Percentiles rank a stretch among this genome's conserved stretches.
These are phyloP conservation scores for Zosterops japonicus DNA, from an alignment of 2,113 vertebrate species.

Conservation along the genomic window DNA sequence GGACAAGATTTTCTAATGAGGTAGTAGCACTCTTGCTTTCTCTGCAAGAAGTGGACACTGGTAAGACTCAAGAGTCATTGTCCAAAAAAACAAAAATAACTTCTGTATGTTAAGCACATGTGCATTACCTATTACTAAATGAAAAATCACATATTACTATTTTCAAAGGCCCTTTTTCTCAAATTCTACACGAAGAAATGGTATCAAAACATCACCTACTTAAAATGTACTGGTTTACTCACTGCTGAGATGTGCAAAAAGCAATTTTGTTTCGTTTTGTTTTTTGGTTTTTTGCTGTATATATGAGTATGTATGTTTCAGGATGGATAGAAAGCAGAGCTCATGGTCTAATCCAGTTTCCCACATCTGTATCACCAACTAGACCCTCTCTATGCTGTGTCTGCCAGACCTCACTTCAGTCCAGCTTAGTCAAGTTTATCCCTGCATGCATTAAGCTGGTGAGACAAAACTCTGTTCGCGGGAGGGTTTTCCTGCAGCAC, in stretches of 20 bases:
- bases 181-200: neutral
- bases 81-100: neutral
- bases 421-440: neutral
- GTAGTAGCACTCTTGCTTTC: neutral
- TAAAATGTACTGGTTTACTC: neutral
- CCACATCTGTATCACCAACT: neutral
- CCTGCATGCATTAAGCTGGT: neutral
- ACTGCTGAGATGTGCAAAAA: neutral
- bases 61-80: rapidly evolving
- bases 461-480: neutral
- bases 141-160: neutral
- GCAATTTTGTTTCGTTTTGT: neutral
- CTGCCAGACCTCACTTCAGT: neutral
- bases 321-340: neutral
- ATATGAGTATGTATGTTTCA: rapidly evolving
- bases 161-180: neutral
- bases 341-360: neutral
- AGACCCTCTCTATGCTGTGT: neutral
- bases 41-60: neutral
- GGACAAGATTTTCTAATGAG: neutral
- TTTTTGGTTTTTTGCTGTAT: too few species aligned
- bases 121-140: neutral
- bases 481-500: neutral
- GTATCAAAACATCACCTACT: neutral
- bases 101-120: neutral